phyloP scores from a whole-genome alignment of 2,888 invertebrate genomes.

The Syritta pipiens region DNA sequence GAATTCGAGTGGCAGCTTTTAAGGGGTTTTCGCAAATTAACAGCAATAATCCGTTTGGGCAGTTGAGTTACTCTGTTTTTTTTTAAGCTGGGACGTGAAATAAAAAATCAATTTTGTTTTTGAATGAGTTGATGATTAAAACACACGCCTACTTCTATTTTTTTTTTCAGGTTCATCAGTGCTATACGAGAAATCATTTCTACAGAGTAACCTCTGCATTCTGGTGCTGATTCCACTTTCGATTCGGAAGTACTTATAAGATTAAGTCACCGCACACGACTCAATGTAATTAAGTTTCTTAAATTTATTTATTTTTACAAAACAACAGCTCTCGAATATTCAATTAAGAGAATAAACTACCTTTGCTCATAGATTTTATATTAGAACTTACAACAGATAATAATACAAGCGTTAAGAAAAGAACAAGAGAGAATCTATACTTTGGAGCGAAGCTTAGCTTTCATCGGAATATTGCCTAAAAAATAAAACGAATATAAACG shows the following conservation, averaged over 20 bases:
- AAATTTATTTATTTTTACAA: slow-evolving; percentile 3
- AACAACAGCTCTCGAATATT: slow-evolving; percentile 20
- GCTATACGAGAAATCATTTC: background rate
- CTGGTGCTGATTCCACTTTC: slow-evolving; percentile 21
- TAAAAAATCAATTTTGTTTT: too few species aligned
- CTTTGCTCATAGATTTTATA: slow-evolving; percentile 65
- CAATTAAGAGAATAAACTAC: slow-evolving; percentile 6
- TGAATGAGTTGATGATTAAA: too few species aligned
- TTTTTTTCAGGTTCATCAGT: slow-evolving; percentile 32
- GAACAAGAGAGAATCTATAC: background rate
- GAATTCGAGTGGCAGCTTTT: background rate
- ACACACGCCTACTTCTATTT: too few species aligned
- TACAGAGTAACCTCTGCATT: background rate
- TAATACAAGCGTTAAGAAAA: slow-evolving; percentile 23
- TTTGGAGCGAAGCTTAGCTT: slow-evolving; percentile 40
- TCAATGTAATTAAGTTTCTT: slow-evolving; percentile 26
- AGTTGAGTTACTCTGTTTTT: too few species aligned
- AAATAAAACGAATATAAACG: background rate
- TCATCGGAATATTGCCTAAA: slow-evolving; percentile 34
- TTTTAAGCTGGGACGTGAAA: too few species aligned
- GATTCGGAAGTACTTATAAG: slow-evolving; percentile 43
- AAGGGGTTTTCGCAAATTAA: too few species aligned
- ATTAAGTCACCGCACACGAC: background rate
- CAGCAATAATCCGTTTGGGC: too few species aligned
- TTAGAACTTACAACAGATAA: slow-evolving; percentile 52